Evolutionary conservation across 2,797 vertebrate genomes (phyloP).

Genomic region (Todus mexicanus): DNA sequence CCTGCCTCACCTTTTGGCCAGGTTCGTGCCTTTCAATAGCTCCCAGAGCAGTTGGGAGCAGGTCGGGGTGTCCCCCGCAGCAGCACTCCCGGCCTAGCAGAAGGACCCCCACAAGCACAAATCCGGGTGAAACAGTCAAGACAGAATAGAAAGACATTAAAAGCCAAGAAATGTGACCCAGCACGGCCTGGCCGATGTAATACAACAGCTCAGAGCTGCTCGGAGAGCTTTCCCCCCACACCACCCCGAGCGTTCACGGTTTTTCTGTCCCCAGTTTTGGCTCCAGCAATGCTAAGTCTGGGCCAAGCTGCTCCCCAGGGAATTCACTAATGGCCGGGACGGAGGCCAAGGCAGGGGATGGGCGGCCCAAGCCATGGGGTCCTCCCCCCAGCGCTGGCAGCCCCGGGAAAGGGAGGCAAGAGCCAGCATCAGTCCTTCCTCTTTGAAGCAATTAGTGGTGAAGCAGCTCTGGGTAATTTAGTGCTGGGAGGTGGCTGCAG

Average conservation of each 20-base stretch:
- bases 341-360: background rate
- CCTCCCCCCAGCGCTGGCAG: background rate
- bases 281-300: background rate
- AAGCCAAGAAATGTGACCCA: background rate
- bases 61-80: background rate
- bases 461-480: background rate
- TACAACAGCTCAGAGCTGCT: background rate
- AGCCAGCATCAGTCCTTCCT: background rate
- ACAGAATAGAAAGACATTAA: rapidly evolving
- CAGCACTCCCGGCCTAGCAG: background rate
- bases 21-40: background rate
- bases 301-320: background rate
- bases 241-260: background rate
- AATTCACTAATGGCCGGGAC: background rate
- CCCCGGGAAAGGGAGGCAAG: rapidly evolving
- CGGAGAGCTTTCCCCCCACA: background rate
- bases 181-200: background rate
- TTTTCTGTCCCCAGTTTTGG: background rate
- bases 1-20: background rate
- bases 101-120: background rate
- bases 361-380: background rate
- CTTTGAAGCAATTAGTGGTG: background rate
- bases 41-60: rapidly evolving
- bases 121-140: background rate
- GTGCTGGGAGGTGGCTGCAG: background rate